phyloP scores from a whole-genome alignment of 2,888 invertebrate species.

The Hartigia nigra region DNA sequence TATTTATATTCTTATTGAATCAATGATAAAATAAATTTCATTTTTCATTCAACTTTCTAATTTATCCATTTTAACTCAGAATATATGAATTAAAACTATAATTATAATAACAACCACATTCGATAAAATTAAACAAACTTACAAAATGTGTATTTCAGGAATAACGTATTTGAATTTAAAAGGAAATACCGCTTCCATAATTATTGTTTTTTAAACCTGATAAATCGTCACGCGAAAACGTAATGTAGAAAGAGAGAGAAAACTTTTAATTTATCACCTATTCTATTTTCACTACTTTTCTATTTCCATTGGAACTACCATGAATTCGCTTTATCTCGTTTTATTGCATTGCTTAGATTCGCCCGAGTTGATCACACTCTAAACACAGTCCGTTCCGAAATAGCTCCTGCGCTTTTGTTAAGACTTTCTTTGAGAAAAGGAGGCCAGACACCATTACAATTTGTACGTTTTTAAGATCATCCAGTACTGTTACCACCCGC shows the following conservation, averaged over 20 bases:
- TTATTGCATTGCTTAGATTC: conserved; percentile 29
- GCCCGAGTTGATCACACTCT: conserved; percentile 18
- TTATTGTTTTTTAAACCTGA: too few species aligned
- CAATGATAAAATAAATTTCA: too few species aligned
- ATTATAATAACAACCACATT: too few species aligned
- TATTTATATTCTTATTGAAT: background rate
- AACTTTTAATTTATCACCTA: background rate
- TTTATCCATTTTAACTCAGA: too few species aligned
- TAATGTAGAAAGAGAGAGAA: background rate
- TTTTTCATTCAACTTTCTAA: too few species aligned
- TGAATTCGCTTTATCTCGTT: conserved; percentile 29
- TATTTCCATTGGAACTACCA: conserved; percentile 33
- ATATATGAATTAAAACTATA: too few species aligned
- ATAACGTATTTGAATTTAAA: too few species aligned
- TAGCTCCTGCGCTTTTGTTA: background rate
- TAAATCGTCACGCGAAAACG: too few species aligned
- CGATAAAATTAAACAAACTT: rapidly evolving
- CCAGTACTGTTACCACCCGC: background rate
- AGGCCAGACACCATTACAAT: conserved; percentile 1
- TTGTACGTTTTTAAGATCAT: background rate
- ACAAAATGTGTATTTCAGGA: too few species aligned
- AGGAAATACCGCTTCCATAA: too few species aligned
- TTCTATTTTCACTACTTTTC: conserved; percentile 36
- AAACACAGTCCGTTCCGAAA: conserved; percentile 18
- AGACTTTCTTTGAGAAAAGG: background rate